Conservation (phyloP, 1,140 invertebrate species). For the Aphaenogaster ashmeadi region DNA sequence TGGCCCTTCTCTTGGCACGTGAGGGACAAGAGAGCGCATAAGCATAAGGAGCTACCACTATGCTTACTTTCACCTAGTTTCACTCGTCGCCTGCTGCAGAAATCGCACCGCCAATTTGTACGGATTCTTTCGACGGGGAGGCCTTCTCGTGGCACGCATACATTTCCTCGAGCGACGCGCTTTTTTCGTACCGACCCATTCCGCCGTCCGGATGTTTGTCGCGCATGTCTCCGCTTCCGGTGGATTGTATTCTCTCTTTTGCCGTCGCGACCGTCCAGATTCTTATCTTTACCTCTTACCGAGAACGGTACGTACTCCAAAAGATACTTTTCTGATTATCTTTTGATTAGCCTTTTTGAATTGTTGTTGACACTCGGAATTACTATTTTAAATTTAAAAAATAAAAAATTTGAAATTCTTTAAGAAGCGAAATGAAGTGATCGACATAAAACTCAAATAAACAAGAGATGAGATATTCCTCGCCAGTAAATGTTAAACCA, state of each 20-base stretch:
- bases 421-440: neutral
- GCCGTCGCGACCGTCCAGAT: neutral
- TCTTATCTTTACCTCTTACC: neutral
- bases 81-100: slow-evolving; percentile 58
- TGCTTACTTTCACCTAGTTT: slow-evolving; percentile 77
- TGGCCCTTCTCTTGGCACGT: slow-evolving; percentile 43
- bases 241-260: slow-evolving; percentile 55
- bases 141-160: neutral
- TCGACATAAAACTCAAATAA: neutral
- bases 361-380: neutral
- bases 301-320: neutral
- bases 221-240: slow-evolving; percentile 20
- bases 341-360: too few relatives aligned
- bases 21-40: slow-evolving; percentile 31
- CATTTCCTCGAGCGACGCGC: slow-evolving; percentile 39
- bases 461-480: neutral
- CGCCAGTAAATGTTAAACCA: neutral
- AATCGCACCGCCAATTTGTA: slow-evolving; percentile 44
- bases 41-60: neutral
- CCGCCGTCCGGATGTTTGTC: slow-evolving; percentile 7
- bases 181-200: slow-evolving; percentile 54
- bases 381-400: neutral
- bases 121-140: slow-evolving; percentile 34
- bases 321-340: neutral
- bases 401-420: neutral